phyloP scores from a whole-genome alignment of 2,888 invertebrate genomes.

The Eupithecia exiguata region DNA sequence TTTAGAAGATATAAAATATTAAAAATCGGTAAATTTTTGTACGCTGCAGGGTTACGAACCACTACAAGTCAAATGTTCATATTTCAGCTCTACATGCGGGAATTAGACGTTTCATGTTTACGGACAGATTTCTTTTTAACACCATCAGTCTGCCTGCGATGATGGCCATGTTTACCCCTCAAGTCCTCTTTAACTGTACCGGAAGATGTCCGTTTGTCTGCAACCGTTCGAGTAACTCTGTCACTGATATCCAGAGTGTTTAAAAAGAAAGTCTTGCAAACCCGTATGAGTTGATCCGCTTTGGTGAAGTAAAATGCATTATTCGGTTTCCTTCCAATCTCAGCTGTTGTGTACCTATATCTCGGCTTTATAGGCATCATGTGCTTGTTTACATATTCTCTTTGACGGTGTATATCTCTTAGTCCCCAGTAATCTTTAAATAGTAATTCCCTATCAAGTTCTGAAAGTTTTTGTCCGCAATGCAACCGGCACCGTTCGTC shows the following conservation, averaged over 20 bases:
- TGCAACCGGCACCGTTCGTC: background rate
- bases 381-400: background rate
- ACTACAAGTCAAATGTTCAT: no score
- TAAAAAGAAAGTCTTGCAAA: conserved; percentile 7
- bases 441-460: background rate
- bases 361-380: background rate
- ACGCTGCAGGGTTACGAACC: no score
- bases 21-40: no score
- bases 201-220: background rate
- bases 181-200: background rate
- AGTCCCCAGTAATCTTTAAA: background rate
- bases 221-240: background rate
- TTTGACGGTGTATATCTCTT: background rate
- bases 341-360: background rate
- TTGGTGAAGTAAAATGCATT: conserved; percentile 5
- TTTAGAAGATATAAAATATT: no score
- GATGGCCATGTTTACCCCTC: background rate
- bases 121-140: background rate
- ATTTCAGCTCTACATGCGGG: background rate
- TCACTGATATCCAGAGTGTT: conserved; percentile 6
- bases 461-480: background rate
- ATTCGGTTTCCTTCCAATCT: background rate
- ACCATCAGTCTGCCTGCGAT: background rate
- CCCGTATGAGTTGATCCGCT: background rate
- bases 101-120: background rate